Conservation (phyloP, 2,113 vertebrate genomes). For the Artemisiospiza belli region DNA sequence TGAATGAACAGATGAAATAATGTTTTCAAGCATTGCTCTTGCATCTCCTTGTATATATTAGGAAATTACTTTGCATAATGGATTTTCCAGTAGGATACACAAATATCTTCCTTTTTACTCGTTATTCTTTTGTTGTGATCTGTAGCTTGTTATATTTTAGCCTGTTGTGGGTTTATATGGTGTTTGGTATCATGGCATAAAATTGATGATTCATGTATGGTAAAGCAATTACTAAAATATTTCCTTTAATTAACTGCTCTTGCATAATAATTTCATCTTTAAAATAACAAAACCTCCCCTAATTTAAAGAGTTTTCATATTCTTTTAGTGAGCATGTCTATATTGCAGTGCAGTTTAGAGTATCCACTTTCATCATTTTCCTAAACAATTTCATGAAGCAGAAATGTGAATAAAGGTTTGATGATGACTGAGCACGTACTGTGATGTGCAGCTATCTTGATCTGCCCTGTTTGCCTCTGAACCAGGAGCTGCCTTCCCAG, state of each 20-base stretch:
- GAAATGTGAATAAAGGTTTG: neutral
- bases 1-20: neutral
- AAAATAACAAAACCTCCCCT: neutral
- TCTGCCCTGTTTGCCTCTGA: neutral
- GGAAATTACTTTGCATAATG: neutral
- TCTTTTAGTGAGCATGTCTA: neutral
- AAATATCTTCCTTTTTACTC: neutral
- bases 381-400: neutral
- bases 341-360: neutral
- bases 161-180: neutral
- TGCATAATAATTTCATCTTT: neutral
- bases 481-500: neutral
- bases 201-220: neutral
- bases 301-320: neutral
- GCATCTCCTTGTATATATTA: neutral
- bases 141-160: neutral
- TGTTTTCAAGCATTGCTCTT: neutral
- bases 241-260: neutral
- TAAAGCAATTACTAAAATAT: neutral
- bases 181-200: neutral
- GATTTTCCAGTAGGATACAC: neutral
- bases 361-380: neutral
- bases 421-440: neutral
- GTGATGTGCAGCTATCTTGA: neutral
- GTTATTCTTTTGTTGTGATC: neutral